phyloP scores from a whole-genome alignment of 2,113 vertebrate genomes.

The Bungarus multicinctus region DNA sequence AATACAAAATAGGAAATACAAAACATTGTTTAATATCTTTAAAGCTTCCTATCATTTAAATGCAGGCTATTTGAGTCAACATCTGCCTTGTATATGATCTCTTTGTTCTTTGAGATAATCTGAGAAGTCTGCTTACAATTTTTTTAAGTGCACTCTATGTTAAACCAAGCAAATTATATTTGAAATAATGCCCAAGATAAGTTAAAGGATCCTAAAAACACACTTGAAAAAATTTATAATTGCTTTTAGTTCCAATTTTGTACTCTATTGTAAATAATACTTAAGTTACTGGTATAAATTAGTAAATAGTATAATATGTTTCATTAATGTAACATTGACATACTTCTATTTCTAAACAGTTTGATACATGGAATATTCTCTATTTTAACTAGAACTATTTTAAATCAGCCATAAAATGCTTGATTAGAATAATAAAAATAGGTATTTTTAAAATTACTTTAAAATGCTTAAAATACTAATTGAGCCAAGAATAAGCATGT shows the following conservation, averaged over 20 bases:
- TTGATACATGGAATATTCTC: conserved; percentile 25
- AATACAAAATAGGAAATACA: neutral
- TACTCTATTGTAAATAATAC: neutral
- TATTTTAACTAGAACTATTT: neutral
- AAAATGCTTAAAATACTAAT: neutral
- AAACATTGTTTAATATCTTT: neutral
- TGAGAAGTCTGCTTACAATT: neutral
- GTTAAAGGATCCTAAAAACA: neutral
- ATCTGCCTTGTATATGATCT: neutral
- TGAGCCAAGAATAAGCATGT: neutral
- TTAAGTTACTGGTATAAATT: neutral
- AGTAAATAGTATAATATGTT: neutral
- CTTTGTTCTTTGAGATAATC: neutral
- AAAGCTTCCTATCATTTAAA: neutral
- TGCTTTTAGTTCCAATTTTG: neutral
- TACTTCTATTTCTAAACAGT: neutral
- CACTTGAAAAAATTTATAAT: neutral
- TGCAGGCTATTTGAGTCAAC: neutral
- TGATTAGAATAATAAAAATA: neutral
- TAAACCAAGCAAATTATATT: neutral
- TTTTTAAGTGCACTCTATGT: neutral
- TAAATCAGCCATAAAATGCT: neutral
- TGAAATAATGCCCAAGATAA: conserved; percentile 14
- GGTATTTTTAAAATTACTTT: neutral
- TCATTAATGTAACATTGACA: neutral